Conservation (phyloP, 2,888 invertebrate species). For the Polietes domitor region DNA sequence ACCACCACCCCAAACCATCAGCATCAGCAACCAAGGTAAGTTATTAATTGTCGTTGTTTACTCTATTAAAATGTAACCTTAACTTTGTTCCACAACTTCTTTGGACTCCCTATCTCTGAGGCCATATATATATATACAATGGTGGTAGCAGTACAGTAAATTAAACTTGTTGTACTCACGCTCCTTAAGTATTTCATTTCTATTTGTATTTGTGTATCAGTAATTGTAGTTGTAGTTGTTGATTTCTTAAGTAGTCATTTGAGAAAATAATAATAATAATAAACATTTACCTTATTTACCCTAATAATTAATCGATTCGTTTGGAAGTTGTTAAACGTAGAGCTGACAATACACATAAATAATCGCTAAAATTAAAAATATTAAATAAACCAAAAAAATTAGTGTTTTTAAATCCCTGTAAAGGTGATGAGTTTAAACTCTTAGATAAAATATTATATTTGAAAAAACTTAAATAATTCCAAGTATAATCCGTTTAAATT, state of each 20-base stretch:
- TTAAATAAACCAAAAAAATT: background rate
- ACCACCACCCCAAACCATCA: too few species aligned
- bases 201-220: background rate
- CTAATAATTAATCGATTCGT: background rate
- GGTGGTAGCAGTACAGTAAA: too few species aligned
- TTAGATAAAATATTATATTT: too few species aligned
- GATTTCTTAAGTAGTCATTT: slow-evolving; percentile 29
- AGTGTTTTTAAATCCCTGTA: slow-evolving; percentile 5
- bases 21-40: background rate
- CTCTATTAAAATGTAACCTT: background rate
- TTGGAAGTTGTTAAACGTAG: background rate
- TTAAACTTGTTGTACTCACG: too few species aligned
- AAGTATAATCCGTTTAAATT: too few species aligned
- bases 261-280: background rate
- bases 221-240: slow-evolving; percentile 25
- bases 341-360: background rate
- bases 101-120: background rate
- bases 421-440: slow-evolving; percentile 3
- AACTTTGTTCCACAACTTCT: background rate
- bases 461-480: too few species aligned
- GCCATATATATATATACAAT: too few species aligned
- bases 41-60: background rate
- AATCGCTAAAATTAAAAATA: background rate
- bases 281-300: background rate
- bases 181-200: background rate